phyloP scores from a whole-genome alignment of 2,888 invertebrate genomes.

The Pediacus dermestoides region DNA sequence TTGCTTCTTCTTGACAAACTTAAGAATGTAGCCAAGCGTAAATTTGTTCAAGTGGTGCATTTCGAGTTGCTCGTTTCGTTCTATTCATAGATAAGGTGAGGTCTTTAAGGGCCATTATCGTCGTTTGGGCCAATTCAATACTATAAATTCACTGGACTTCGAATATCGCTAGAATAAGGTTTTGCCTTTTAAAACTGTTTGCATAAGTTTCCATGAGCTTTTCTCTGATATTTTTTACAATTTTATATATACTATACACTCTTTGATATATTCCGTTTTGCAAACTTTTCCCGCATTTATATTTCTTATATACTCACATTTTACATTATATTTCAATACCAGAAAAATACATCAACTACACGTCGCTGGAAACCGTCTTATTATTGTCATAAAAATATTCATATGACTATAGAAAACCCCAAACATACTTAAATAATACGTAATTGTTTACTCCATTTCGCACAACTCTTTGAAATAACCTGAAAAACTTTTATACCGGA shows the following conservation, averaged over 20 bases:
- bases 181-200: slow-evolving; percentile 16
- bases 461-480: too few relatives aligned
- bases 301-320: too few relatives aligned
- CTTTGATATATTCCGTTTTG: too few relatives aligned
- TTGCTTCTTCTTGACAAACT: slow-evolving; percentile 12
- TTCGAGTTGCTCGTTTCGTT: slow-evolving; percentile 19
- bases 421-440: too few relatives aligned
- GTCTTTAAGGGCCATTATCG: slow-evolving; percentile 20
- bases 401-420: too few relatives aligned
- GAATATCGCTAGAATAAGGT: slow-evolving; percentile 15
- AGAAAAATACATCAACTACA: too few relatives aligned
- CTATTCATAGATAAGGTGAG: slow-evolving; percentile 22
- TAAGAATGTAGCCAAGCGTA: slow-evolving; percentile 17
- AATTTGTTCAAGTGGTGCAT: slow-evolving; percentile 16
- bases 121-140: slow-evolving; percentile 18
- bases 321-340: too few relatives aligned
- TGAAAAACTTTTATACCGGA: too few relatives aligned
- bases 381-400: too few relatives aligned
- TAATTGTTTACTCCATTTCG: too few relatives aligned
- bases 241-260: background rate
- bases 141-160: slow-evolving; percentile 21
- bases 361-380: too few relatives aligned
- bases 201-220: slow-evolving; percentile 12
- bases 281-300: too few relatives aligned
- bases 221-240: background rate